These are phyloP conservation scores for Nematopogon swammerdamellus DNA, from an alignment of 2,888 invertebrate species.

Conservation along the genomic window DNA sequence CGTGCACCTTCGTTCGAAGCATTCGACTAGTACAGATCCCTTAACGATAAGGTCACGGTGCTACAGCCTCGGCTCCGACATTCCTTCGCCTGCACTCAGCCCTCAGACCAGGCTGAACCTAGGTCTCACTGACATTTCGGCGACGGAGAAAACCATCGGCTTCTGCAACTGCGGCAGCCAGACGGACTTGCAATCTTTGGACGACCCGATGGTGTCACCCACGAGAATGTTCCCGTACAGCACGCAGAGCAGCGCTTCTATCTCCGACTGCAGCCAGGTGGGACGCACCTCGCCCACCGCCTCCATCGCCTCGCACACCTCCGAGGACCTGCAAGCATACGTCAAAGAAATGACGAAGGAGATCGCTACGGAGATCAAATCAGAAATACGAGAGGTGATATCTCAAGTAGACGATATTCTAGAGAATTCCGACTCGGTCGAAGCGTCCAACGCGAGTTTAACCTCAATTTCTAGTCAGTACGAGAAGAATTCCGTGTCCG, in stretches of 20 bases:
- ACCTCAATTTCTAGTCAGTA: conserved; percentile 59
- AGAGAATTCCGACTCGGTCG: conserved; percentile 63
- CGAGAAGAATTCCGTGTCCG: conserved; percentile 67
- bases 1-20: conserved; percentile 25
- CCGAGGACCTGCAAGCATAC: conserved; percentile 70
- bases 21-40: conserved; percentile 20
- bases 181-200: conserved; percentile 66
- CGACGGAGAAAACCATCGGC: conserved; percentile 29
- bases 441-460: conserved; percentile 47
- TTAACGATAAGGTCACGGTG: conserved; percentile 51
- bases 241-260: conserved; percentile 45
- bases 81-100: conserved; percentile 54
- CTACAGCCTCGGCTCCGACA: conserved; percentile 62
- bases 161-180: conserved; percentile 73
- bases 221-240: conserved; percentile 42
- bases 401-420: conserved; percentile 76
- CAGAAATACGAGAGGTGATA: conserved; percentile 77
- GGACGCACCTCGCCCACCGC: conserved; percentile 55
- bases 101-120: conserved; percentile 63
- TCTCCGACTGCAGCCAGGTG: conserved; percentile 53
- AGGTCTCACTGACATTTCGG: conserved; percentile 51
- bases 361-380: conserved; percentile 76
- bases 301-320: conserved; percentile 50
- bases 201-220: conserved; percentile 50
- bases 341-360: conserved; percentile 76